Percentiles rank a stretch among this genome's conserved stretches.
Conservation (phyloP, 23 tunicate genomes). For the Phallusia fumigata region DNA sequence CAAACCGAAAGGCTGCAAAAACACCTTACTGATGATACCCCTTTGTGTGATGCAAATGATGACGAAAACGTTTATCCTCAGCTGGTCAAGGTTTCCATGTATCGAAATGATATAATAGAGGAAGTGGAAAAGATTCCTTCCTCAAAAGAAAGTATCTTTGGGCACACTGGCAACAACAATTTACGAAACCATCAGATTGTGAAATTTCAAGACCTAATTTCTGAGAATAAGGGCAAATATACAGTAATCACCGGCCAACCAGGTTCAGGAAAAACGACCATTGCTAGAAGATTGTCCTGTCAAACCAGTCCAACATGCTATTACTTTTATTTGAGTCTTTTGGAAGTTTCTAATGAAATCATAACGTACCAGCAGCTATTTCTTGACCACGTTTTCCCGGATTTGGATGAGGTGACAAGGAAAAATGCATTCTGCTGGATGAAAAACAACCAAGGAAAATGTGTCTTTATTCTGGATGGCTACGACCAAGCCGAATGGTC, state of each 20-base stretch:
- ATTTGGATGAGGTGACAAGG: neutral
- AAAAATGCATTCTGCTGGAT: constrained; percentile 5
- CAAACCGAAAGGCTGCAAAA: too few species aligned
- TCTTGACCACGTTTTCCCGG: neutral
- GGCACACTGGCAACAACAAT: too few species aligned
- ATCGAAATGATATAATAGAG: too few species aligned
- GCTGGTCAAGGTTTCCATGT: too few species aligned
- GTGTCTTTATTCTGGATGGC: constrained; percentile 6
- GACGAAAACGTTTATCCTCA: too few species aligned
- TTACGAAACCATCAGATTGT: neutral
- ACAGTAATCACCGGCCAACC: neutral
- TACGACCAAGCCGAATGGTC: constrained; percentile 16
- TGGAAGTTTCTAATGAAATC: neutral
- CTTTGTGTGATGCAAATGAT: too few species aligned
- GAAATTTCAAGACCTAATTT: neutral
- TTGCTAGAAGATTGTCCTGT: neutral
- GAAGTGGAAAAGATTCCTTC: too few species aligned
- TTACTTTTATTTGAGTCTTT: neutral
- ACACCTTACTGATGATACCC: too few species aligned
- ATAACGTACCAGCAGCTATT: neutral
- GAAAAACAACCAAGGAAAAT: neutral
- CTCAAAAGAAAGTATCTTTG: too few species aligned
- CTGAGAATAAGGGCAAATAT: neutral
- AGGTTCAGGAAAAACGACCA: constrained; percentile 24
- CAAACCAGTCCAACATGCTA: neutral